These are phyloP conservation scores for Eupithecia subumbrata DNA, from an alignment of 2,888 invertebrate genomes.

Conservation along the genomic window DNA sequence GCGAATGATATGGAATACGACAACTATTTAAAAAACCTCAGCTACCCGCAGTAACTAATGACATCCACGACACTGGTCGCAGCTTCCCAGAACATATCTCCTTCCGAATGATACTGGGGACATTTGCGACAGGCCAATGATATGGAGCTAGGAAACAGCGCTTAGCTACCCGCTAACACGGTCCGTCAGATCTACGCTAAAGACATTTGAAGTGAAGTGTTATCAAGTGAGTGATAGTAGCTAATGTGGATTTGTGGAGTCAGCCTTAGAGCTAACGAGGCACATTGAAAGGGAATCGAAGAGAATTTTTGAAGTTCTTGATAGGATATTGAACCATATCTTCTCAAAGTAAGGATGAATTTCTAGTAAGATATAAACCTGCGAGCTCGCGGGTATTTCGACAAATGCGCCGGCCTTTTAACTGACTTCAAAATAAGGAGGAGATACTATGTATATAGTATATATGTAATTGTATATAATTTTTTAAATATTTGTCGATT, in stretches of 20 bases:
- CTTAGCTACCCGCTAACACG: neutral
- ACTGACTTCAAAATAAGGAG: no score
- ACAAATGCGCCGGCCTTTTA: no score
- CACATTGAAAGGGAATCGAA: neutral
- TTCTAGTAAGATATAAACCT: neutral
- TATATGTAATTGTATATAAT: no score
- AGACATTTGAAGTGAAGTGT: neutral
- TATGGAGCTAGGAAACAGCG: neutral
- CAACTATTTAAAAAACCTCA: no score
- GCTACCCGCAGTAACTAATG: conserved; percentile 77
- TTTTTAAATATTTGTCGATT: no score
- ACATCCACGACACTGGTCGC: conserved; percentile 95
- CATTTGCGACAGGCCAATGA: conserved; percentile 31
- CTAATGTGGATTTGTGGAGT: neutral
- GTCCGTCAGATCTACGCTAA: neutral
- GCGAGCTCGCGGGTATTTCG: no score
- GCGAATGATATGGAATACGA: no score
- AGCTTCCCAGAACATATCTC: conserved; percentile 90
- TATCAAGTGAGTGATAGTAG: neutral
- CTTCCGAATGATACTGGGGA: conserved; percentile 81
- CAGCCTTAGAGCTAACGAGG: neutral
- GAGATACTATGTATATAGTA: no score
- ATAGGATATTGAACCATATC: neutral
- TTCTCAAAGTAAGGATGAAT: neutral
- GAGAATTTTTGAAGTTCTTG: neutral